Base-by-base conservation (phyloP, 92 coral and sea anemone genomes). In the Plumapathes pennacea region DNA sequence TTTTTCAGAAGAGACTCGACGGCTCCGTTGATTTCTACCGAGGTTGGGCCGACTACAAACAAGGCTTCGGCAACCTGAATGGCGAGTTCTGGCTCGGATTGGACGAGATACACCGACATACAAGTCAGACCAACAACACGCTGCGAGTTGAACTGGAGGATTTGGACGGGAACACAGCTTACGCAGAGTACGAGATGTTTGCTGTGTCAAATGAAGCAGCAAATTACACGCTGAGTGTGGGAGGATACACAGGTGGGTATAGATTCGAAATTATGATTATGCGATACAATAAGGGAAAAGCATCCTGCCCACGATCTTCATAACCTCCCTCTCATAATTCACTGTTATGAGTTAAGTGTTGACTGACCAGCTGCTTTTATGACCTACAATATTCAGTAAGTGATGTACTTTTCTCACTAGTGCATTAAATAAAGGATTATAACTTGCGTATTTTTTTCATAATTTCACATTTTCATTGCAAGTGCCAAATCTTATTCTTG, bases 61-160 rank as follows among this genome's bases (percentile, higher is more conserved):
- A 38, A 13, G 64, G 64, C 18, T 57, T 57, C 41, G 64, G 64
- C 12, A 57, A 57, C 64, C 38, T 38, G 64, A 28, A n/a, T 3
- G 64, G 47, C 23, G 64, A 57, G 64, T 38, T 21, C 47, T 57
- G 64, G 64, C 28, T 57, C 48, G 64, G 64, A 38, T 25, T 57
- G 64, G 64, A 57, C 13, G 25, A 17, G 32, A 57, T 57, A 15
- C 64, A 57, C 10, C 28, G 48, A 3, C 22, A 38, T 17, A 57
- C 64, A 50, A 38, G 48, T 38, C 47, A 57, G 26, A n/a, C 36
- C 17, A 15, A 4, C 13, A 23, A 32, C 28, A 31, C 19, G 6
- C 26, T 57, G 44, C 64, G 30, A 38, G 9, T 57, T 4, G 49
- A 57, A 17, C 23, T 57, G 50, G 50, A 36, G 31, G 64, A 57